Percentiles rank a stretch among this genome's conserved stretches.
These are phyloP conservation scores for Aythya baeri DNA, from an alignment of 2,113 vertebrate genomes.

Conservation along the genomic window DNA sequence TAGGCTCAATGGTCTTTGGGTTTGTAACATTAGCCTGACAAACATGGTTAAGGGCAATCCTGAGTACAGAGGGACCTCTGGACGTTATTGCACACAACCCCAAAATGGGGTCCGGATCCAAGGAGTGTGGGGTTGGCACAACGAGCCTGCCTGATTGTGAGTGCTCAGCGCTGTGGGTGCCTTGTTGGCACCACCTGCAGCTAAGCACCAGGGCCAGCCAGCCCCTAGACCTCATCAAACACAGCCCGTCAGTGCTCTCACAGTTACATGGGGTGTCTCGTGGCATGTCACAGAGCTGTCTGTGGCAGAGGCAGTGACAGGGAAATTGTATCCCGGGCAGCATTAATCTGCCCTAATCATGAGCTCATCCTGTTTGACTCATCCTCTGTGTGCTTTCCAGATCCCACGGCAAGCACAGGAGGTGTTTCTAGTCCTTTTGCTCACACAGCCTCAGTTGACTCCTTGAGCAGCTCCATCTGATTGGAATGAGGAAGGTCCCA, in stretches of 20 bases:
- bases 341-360: background rate
- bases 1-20: background rate
- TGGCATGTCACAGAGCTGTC: background rate
- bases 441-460: background rate
- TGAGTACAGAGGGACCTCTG: background rate
- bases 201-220: background rate
- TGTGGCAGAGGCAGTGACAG: background rate
- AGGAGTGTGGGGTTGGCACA: background rate
- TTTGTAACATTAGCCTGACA: background rate
- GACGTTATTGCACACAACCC: background rate
- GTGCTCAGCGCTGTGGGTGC: rapidly evolving
- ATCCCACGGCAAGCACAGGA: background rate
- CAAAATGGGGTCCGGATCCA: background rate
- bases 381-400: background rate
- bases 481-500: background rate
- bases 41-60: background rate
- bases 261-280: background rate
- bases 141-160: background rate
- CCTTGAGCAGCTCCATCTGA: background rate
- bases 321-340: background rate
- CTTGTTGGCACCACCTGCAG: background rate
- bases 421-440: background rate
- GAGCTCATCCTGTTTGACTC: constrained; percentile 43
- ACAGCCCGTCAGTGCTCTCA: rapidly evolving
- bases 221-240: rapidly evolving